Evolutionary conservation across 1,140 invertebrate species (phyloP).

Genomic region (Choristoneura fumiferana): DNA sequence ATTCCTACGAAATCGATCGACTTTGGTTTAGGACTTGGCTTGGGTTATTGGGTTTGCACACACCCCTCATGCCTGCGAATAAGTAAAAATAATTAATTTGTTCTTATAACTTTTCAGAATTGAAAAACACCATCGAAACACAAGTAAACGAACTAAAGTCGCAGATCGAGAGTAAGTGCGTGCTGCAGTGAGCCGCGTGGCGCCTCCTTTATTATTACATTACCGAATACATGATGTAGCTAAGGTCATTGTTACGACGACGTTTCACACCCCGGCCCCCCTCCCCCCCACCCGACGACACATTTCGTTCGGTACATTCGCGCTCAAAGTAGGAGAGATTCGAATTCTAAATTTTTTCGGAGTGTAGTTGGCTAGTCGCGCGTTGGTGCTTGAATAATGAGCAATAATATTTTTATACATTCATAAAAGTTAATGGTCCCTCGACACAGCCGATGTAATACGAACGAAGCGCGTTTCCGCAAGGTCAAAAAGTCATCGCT

Average conservation of each 20-base stretch:
- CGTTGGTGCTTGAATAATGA: slow-evolving; percentile 75
- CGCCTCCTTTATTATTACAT: slow-evolving; percentile 32
- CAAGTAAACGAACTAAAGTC: slow-evolving; percentile 96
- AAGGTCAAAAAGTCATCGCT: slow-evolving; percentile 67
- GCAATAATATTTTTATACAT: slow-evolving; percentile 79
- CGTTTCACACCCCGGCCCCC: slow-evolving; percentile 34
- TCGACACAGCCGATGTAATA: slow-evolving; percentile 31
- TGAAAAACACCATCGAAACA: slow-evolving; percentile 96
- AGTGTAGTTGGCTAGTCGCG: slow-evolving; percentile 72
- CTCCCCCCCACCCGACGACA: slow-evolving; percentile 24
- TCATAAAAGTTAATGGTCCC: slow-evolving; percentile 59
- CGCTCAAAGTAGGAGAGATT: slow-evolving; percentile 64
- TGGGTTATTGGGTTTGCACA: too few species aligned
- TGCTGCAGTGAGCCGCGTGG: slow-evolving; percentile 84
- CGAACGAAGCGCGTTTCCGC: slow-evolving; percentile 30
- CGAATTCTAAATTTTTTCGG: slow-evolving; percentile 69
- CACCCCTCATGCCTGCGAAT: too few species aligned
- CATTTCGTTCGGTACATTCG: slow-evolving; percentile 47
- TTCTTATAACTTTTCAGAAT: slow-evolving; percentile 86
- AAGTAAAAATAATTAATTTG: too few species aligned
- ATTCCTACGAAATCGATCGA: too few species aligned
- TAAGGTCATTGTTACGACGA: slow-evolving; percentile 61
- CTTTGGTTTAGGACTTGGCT: too few species aligned
- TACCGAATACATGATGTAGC: slow-evolving; percentile 72
- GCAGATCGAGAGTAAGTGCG: slow-evolving; percentile 96